phyloP scores from a whole-genome alignment of 2,888 invertebrate species.

The Sipha maydis region DNA sequence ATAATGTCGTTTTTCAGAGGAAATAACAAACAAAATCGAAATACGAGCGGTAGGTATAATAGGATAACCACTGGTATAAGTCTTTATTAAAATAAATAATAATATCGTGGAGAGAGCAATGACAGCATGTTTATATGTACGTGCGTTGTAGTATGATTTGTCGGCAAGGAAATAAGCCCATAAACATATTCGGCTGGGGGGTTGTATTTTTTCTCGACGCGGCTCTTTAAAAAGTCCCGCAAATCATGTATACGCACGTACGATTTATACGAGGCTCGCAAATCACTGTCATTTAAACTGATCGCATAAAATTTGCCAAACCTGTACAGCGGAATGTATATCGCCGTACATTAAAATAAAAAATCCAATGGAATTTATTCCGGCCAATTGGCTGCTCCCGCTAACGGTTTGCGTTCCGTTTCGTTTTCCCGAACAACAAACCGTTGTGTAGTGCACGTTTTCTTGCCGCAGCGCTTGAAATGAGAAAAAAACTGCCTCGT shows the following conservation, averaged over 20 bases:
- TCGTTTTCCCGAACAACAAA: background rate
- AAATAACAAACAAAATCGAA: too few species aligned
- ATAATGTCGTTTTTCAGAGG: too few species aligned
- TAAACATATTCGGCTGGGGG: background rate
- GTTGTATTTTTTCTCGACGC: background rate
- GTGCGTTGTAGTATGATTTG: background rate
- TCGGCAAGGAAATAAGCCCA: background rate
- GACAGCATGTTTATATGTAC: background rate
- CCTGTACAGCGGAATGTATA: background rate
- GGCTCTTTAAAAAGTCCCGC: background rate
- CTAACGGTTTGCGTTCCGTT: background rate
- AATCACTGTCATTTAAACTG: constrained; percentile 24
- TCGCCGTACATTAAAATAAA: background rate
- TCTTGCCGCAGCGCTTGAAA: too few species aligned
- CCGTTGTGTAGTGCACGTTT: too few species aligned
- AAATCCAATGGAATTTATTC: too few species aligned
- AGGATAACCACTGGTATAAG: background rate
- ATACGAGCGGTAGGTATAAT: too few species aligned
- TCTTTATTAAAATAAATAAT: background rate
- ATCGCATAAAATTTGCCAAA: constrained; percentile 6
- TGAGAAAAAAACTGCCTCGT: too few species aligned
- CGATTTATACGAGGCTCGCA: background rate
- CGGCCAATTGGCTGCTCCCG: too few species aligned
- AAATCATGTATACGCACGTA: background rate
- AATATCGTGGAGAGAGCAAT: background rate